Evolutionary conservation across 2,888 invertebrate species (phyloP), one percentile per base, ranked within the genome.

Genomic region (Diaperis boleti): DNA sequence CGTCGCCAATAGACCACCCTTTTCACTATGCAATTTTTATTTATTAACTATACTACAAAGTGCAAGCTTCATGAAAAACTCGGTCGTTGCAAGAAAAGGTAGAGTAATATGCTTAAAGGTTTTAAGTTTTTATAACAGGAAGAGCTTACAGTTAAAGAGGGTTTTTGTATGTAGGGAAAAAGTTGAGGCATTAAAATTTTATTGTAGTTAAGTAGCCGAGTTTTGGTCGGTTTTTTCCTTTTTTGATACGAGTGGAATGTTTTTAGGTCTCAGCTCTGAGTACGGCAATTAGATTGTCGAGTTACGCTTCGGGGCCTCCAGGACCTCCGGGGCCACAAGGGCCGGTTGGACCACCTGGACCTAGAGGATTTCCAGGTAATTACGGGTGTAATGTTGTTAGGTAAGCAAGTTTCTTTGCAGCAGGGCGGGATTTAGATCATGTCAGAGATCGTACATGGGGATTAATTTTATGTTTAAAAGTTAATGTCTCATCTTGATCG

Each of bases 221-320:
- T 33, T 33, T 33, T 33, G 7, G 33, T 13, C 8, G 26, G 10
- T 33, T 33, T 10, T 33, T 33, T 33, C 33, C n/a, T n/a, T n/a
- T n/a, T n/a, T n/a, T 33, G 11, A 33, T 33, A 11, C 11, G 33
- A 33, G 26, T 26, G 33, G 8, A 10, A 37, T 8, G 7, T 29
- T 44, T n/a, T 52, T 84, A 88, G 82, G 80, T 84, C 41, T 77
- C 80, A 26, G 83, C 83, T 29, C 77, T 89, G 52, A 84, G 80
- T 66, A 85, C 84, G 1, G 85, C 85, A 41, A 81, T 85, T 37
- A 76, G 81, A 73, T 73, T 85, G 62, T 83, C 84, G 49, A 84
- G 83, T 71, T 83, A 83, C 70, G 83, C 83, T 33, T 82, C 84
- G 3, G 85, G 85, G n/a, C 84, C 83, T 52, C 85, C 83, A 57